Evolutionary conservation across 2,888 invertebrate genomes (phyloP), one percentile per base, ranked within the genome.

Genomic region (Apodemia zela): DNA sequence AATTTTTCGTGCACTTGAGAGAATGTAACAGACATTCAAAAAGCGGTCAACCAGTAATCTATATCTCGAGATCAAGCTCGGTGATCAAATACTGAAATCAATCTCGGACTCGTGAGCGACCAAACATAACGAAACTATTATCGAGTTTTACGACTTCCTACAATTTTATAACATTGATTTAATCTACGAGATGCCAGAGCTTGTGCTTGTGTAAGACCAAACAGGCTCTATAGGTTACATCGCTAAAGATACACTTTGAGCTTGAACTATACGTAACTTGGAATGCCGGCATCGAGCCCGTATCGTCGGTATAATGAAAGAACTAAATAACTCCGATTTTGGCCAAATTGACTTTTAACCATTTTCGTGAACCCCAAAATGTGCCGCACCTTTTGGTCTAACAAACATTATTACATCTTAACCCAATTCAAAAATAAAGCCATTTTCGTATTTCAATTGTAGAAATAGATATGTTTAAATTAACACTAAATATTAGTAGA

Each of bases 381-480:
- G 21, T 21, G 21, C 2, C 21, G 21, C 21, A 21, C 1, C 21
- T 21, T 21, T 21, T 21, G 21, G 21, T 21, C 21, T 21, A 21
- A 21, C 21, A 21, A 21, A 21, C 21, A 21, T 21, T 21, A 1
- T 2, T 21, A 21, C 2, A 21, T 21, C 21, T 21, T 21, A 21
- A 21, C 21, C 57, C 60, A 45, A 60, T 60, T 47, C 60, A 45
- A 60, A 60, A 60, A 45, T 60, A 60, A 60, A 17, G 47, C 60
- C 47, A 45, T 47, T 60, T 45, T 47, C 25, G 47, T 60, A 15
- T 60, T 60, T 60, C 18, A 45, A 47, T 60, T 60, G 21, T 21
- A 60, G 45, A 60, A 45, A 45, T 60, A 13, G 15, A 47, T 60
- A 60, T 60, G 6, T 45, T 21, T 60, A 42, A 45, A 60, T 10